phyloP scores from a whole-genome alignment of 2,113 vertebrate species.

The Axis porcinus region DNA sequence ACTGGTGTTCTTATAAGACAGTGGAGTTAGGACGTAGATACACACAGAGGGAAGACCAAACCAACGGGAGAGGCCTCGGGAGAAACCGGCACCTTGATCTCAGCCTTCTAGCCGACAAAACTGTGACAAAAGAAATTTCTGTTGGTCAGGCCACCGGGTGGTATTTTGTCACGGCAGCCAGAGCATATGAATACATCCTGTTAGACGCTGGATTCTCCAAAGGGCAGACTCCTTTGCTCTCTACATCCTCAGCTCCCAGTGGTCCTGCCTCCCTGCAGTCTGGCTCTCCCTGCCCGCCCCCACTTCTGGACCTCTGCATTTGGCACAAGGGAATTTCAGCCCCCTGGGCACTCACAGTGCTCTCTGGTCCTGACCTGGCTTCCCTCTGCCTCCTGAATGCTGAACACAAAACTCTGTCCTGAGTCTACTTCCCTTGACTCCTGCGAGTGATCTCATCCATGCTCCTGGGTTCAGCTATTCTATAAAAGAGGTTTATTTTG shows the following conservation, averaged over 20 bases:
- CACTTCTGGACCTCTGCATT: neutral
- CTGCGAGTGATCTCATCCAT: neutral
- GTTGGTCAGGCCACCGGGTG: neutral
- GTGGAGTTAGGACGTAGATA: neutral
- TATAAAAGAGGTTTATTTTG: neutral
- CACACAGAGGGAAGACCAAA: neutral
- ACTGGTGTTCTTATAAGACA: neutral
- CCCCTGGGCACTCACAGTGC: too few species aligned
- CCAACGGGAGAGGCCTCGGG: neutral
- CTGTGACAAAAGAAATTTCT: neutral
- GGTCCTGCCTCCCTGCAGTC: neutral
- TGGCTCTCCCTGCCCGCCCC: too few species aligned
- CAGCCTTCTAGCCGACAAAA: neutral
- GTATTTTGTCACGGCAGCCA: neutral
- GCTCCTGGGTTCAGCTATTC: neutral
- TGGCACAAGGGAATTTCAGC: neutral
- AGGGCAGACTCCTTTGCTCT: neutral
- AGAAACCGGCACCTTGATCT: neutral
- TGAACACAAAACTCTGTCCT: neutral
- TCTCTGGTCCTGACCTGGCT: neutral
- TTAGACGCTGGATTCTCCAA: neutral
- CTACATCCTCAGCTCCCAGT: neutral
- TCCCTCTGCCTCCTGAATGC: neutral
- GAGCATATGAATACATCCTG: neutral
- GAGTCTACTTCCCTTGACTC: neutral